These are phyloP conservation scores for Adineta ricciae DNA, from an alignment of 2,888 invertebrate genomes.

Conservation along the genomic window DNA sequence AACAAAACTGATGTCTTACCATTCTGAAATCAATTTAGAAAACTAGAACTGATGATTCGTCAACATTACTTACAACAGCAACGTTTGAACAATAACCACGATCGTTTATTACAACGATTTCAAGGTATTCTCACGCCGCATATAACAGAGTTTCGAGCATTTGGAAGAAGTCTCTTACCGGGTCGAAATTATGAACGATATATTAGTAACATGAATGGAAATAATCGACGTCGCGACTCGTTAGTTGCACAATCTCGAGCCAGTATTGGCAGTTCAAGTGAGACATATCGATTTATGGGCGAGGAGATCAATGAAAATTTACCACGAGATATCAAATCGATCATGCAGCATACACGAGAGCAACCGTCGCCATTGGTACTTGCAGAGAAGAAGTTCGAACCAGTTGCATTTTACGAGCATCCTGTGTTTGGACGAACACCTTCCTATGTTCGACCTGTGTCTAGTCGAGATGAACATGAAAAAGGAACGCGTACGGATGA, in stretches of 20 bases:
- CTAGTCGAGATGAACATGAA: neutral
- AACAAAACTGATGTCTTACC: too few relatives aligned
- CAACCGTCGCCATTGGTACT: neutral
- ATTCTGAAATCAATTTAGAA: too few relatives aligned
- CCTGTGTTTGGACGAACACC: neutral
- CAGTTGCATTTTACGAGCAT: neutral
- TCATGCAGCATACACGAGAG: neutral
- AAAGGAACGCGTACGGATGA: neutral
- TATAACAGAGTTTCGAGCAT: neutral
- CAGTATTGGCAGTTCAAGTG: neutral
- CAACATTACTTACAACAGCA: conserved; percentile 10
- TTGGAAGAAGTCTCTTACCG: neutral
- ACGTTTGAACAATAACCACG: conserved; percentile 2
- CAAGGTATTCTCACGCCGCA: neutral
- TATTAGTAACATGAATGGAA: neutral
- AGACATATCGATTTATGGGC: neutral
- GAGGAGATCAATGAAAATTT: neutral
- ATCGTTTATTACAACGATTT: neutral
- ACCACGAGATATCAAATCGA: neutral
- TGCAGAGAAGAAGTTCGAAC: neutral
- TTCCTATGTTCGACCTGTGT: neutral
- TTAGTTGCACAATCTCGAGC: neutral
- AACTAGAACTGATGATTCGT: neutral
- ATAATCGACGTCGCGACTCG: neutral
- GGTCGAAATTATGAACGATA: conserved; percentile 8